Evolutionary conservation across 2,113 vertebrate genomes (phyloP).

Genomic region (Galeopterus variegatus): DNA sequence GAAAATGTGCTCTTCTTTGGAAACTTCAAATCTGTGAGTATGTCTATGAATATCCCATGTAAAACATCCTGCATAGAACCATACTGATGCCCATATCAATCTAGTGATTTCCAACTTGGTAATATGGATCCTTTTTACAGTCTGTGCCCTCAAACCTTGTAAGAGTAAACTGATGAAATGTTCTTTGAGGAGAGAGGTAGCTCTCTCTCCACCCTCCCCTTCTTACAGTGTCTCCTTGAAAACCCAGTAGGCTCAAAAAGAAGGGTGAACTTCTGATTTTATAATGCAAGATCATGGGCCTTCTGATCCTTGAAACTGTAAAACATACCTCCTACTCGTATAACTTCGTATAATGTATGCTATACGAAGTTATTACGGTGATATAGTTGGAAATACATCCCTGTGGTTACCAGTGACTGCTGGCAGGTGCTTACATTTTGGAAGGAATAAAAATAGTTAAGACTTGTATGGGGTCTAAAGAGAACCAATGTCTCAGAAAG

Average conservation of each 20-base stretch:
- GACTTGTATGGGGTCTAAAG: not conserved
- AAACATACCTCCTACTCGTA: too few species aligned
- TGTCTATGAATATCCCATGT: not conserved
- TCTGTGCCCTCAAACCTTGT: not conserved
- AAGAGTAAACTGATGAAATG: not conserved
- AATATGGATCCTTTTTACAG: not conserved
- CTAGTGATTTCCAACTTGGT: not conserved
- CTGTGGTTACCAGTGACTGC: not conserved
- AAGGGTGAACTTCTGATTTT: not conserved
- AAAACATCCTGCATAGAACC: not conserved
- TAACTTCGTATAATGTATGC: too few species aligned
- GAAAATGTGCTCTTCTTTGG: slow-evolving; percentile 13
- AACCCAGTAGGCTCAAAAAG: slow-evolving; percentile 10
- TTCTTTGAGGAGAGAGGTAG: not conserved
- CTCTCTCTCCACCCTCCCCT: not conserved
- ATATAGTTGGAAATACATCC: slow-evolving; percentile 22
- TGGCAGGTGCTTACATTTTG: not conserved
- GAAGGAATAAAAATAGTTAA: not conserved
- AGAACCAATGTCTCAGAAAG: slow-evolving; percentile 12
- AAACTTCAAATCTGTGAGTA: not conserved
- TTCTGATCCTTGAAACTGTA: too few species aligned
- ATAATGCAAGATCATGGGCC: slow-evolving; percentile 17
- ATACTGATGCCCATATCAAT: not conserved
- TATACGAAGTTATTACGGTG: too few species aligned
- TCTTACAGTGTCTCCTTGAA: not conserved